Evolutionary conservation across 1,140 invertebrate genomes (phyloP).

Genomic region (Yoshiicerus persimilis): DNA sequence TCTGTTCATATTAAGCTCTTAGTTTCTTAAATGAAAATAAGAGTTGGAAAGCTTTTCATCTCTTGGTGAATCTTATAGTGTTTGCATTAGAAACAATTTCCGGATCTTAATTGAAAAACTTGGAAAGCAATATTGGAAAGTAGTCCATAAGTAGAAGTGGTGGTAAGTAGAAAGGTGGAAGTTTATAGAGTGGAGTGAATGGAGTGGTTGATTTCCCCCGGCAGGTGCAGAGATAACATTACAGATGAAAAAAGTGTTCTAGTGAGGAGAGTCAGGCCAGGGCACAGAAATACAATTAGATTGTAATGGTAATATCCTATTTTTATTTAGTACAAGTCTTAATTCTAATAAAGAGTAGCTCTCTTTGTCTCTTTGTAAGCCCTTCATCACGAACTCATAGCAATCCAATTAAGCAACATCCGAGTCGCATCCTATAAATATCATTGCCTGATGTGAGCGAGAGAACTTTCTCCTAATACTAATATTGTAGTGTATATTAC

Average conservation of each 20-base stretch:
- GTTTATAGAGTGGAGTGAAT: not conserved
- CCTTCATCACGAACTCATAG: not conserved
- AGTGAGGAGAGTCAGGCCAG: not conserved
- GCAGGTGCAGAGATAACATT: not conserved
- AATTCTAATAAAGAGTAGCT: not conserved
- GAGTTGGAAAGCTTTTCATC: not conserved
- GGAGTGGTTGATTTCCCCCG: not conserved
- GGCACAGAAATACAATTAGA: not conserved
- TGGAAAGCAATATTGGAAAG: not conserved
- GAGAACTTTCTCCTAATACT: not conserved
- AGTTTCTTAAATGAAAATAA: not conserved
- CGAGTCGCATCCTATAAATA: not conserved
- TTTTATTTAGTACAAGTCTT: not conserved
- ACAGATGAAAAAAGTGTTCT: not conserved
- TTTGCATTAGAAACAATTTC: not conserved
- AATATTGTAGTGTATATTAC: too few relatives aligned
- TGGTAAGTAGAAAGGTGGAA: not conserved
- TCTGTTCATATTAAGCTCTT: not conserved
- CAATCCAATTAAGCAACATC: conserved; percentile 1
- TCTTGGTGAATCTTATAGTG: not conserved
- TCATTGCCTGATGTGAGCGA: not conserved
- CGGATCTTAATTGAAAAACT: conserved; percentile 14
- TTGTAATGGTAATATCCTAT: conserved; percentile 4
- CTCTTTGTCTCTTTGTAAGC: not conserved
- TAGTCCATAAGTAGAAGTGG: not conserved